phyloP scores from a whole-genome alignment of 2,797 vertebrate genomes.

The Coreius guichenoti region DNA sequence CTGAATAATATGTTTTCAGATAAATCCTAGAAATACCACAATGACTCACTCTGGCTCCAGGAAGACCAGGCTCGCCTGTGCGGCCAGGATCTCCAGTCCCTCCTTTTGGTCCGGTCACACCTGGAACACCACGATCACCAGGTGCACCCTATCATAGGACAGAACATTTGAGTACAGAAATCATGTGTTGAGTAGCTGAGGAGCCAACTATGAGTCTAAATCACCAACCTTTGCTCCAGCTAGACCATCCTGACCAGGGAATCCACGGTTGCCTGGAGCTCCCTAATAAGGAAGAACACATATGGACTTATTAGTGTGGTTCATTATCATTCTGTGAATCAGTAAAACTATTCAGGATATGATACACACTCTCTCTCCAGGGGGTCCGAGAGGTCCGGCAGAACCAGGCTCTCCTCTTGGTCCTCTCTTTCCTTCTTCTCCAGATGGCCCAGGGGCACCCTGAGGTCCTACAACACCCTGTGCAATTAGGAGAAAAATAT shows the following conservation, averaged over 20 bases:
- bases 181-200: neutral
- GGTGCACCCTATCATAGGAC: slow-evolving; percentile 84
- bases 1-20: neutral
- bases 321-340: neutral
- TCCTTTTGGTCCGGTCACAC: slow-evolving; percentile 90
- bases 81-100: slow-evolving; percentile 90
- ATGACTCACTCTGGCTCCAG: slow-evolving; percentile 91
- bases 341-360: neutral
- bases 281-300: slow-evolving; percentile 78
- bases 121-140: slow-evolving; percentile 91
- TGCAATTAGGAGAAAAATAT: slow-evolving; percentile 31
- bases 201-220: neutral
- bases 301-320: slow-evolving; percentile 7
- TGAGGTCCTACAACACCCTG: slow-evolving; percentile 91
- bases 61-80: slow-evolving; percentile 92
- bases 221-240: slow-evolving; percentile 91
- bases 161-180: slow-evolving; percentile 7
- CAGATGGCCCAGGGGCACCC: slow-evolving; percentile 88
- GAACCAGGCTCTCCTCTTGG: slow-evolving; percentile 93
- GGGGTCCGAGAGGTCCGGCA: slow-evolving; percentile 90
- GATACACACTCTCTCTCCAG: slow-evolving; percentile 90
- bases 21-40: neutral
- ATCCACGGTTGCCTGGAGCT: slow-evolving; percentile 95
- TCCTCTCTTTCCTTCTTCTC: slow-evolving; percentile 96
- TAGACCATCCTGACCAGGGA: slow-evolving; percentile 97